These are phyloP conservation scores for Hipposideros larvatus DNA, from an alignment of 2,797 vertebrate species.

Conservation along the genomic window DNA sequence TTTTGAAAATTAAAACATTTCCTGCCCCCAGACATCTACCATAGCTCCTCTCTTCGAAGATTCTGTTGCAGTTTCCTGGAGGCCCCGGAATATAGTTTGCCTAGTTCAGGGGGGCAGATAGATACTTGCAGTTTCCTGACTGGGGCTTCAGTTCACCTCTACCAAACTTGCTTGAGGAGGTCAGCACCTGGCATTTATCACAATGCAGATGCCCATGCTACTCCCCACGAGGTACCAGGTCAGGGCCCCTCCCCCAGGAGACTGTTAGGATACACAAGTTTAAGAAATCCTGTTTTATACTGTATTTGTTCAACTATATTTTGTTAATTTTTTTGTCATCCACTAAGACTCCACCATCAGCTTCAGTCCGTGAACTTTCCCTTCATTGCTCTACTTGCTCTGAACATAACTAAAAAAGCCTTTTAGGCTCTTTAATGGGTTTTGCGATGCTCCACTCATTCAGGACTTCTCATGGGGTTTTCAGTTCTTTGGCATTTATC, in stretches of 20 bases:
- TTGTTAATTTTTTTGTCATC: conserved; percentile 18
- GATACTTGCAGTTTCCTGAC: background rate
- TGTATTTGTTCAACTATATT: background rate
- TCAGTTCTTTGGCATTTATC: background rate
- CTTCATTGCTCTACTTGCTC: background rate
- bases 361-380: background rate
- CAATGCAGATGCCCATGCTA: too few relatives aligned
- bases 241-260: background rate
- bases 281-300: conserved; percentile 38
- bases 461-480: background rate
- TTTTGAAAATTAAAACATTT: conserved; percentile 45
- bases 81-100: background rate
- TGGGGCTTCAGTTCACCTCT: too few relatives aligned
- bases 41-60: background rate
- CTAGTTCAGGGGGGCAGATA: background rate
- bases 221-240: too few relatives aligned
- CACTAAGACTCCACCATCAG: background rate
- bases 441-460: background rate
- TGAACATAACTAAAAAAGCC: background rate
- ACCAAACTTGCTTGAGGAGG: too few relatives aligned
- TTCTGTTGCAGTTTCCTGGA: background rate
- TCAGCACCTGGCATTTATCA: too few relatives aligned
- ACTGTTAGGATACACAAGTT: background rate
- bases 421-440: background rate
- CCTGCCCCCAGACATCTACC: background rate